A percentile compares a stretch with the other conserved stretches of the same genome.
Conservation (phyloP, 1,140 invertebrate species). For the Goniozus legneri region DNA sequence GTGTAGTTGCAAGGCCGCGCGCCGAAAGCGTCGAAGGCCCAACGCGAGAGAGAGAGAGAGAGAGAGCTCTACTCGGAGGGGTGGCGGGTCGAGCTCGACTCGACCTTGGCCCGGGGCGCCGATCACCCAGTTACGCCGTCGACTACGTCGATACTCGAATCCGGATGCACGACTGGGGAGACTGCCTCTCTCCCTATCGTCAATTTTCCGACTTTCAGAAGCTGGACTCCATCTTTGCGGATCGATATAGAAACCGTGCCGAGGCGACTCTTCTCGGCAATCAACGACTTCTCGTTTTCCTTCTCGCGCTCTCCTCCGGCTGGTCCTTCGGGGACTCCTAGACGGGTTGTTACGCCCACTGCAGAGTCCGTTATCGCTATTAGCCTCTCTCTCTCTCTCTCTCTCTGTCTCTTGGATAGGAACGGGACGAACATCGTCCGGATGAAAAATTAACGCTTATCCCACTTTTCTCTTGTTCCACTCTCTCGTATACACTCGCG, state of each 20-base stretch:
- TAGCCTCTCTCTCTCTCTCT: too few relatives aligned
- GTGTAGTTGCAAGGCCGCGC: too few relatives aligned
- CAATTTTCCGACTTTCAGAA: conserved; percentile 32
- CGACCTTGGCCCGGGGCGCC: conserved; percentile 15
- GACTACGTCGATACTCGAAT: conserved; percentile 1
- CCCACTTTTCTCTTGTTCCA: too few relatives aligned
- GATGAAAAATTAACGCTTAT: too few relatives aligned
- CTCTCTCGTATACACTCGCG: too few relatives aligned
- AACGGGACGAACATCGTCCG: too few relatives aligned
- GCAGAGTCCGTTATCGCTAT: too few relatives aligned
- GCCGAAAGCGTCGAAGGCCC: too few relatives aligned
- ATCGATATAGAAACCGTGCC: conserved; percentile 42
- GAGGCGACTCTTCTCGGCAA: conserved; percentile 22
- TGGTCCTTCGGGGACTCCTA: too few relatives aligned
- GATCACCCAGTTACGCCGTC: conserved; percentile 1
- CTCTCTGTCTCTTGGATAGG: too few relatives aligned
- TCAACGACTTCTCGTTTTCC: conserved; percentile 23
- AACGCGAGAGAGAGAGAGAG: background rate
- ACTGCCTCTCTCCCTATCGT: conserved; percentile 1
- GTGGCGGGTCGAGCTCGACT: conserved; percentile 4
- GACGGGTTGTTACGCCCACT: too few relatives aligned
- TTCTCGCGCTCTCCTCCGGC: background rate
- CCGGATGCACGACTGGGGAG: background rate
- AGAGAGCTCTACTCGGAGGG: background rate
- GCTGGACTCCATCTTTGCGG: conserved; percentile 39